Percentiles rank a stretch among this genome's conserved stretches.
These are phyloP conservation scores for Amphipoea oculea DNA, from an alignment of 2,888 invertebrate species.

Conservation along the genomic window DNA sequence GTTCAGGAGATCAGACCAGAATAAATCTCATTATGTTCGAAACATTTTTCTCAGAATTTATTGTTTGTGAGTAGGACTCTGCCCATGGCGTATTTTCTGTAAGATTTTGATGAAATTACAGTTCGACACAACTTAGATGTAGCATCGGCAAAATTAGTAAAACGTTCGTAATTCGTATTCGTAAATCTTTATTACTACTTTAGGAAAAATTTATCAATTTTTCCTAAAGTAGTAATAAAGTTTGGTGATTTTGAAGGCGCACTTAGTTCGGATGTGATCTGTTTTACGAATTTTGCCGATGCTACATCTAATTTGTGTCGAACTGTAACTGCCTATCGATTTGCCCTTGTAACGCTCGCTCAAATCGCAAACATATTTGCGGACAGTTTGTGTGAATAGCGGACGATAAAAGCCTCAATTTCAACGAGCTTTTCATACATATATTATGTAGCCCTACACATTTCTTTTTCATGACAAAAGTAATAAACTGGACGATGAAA, in stretches of 20 bases:
- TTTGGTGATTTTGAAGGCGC: too few species aligned
- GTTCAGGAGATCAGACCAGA: too few species aligned
- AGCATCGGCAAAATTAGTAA: too few species aligned
- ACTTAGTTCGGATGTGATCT: too few species aligned
- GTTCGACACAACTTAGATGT: too few species aligned
- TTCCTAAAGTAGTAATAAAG: too few species aligned
- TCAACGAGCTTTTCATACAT: neutral
- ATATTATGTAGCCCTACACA: neutral
- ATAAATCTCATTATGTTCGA: too few species aligned
- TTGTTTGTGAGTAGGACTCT: neutral
- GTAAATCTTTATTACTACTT: too few species aligned
- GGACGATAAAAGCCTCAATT: neutral
- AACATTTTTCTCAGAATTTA: neutral
- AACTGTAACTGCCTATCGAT: neutral
- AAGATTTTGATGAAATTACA: neutral
- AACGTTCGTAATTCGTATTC: too few species aligned
- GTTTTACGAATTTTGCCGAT: too few species aligned
- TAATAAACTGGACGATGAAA: constrained; percentile 1
- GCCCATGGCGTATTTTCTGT: neutral
- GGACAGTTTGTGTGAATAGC: neutral
- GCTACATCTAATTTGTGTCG: too few species aligned
- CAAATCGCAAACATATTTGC: neutral
- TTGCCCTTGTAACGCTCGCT: neutral
- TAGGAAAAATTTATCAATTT: too few species aligned
- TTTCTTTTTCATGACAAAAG: neutral